Conservation (phyloP, 2,888 invertebrate species). For the Thumatha senex region DNA sequence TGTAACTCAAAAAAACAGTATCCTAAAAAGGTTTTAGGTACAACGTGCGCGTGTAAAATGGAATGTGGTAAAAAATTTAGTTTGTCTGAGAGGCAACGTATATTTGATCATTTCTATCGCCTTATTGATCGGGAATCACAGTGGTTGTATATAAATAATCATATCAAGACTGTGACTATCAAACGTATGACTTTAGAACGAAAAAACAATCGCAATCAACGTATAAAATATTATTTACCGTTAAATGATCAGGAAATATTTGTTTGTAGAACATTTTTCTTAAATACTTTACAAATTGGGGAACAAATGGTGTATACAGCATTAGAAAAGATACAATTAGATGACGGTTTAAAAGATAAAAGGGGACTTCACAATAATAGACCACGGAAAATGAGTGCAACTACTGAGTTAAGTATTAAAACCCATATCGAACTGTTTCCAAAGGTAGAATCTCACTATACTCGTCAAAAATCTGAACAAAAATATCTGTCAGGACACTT, state of each 20-base stretch:
- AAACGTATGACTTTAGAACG: slow-evolving; percentile 16
- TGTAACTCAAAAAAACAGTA: no score
- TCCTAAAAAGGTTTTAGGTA: no score
- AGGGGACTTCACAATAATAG: slow-evolving; percentile 14
- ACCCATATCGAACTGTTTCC: slow-evolving; percentile 8
- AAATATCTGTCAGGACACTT: slow-evolving; percentile 19
- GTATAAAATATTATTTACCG: neutral
- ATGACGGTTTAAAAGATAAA: no score
- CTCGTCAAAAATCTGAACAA: neutral
- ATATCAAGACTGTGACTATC: slow-evolving; percentile 6
- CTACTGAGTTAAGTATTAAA: slow-evolving; percentile 4
- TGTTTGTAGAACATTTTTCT: slow-evolving; percentile 1
- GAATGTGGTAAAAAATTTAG: slow-evolving; percentile 1
- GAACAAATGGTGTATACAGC: slow-evolving; percentile 3
- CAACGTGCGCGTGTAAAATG: no score
- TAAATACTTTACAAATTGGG: slow-evolving; percentile 2
- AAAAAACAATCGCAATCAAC: neutral
- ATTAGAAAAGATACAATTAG: no score
- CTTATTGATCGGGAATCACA: slow-evolving; percentile 21
- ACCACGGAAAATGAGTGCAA: neutral
- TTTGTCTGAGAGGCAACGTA: neutral
- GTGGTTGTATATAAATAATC: slow-evolving; percentile 15
- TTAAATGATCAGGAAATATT: neutral
- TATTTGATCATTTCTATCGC: slow-evolving; percentile 3
- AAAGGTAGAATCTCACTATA: slow-evolving; percentile 16